A percentile compares a stretch with the other conserved stretches of the same genome.
Evolutionary conservation across 2,888 invertebrate species (phyloP).

Genomic region (Drosophila anceps): DNA sequence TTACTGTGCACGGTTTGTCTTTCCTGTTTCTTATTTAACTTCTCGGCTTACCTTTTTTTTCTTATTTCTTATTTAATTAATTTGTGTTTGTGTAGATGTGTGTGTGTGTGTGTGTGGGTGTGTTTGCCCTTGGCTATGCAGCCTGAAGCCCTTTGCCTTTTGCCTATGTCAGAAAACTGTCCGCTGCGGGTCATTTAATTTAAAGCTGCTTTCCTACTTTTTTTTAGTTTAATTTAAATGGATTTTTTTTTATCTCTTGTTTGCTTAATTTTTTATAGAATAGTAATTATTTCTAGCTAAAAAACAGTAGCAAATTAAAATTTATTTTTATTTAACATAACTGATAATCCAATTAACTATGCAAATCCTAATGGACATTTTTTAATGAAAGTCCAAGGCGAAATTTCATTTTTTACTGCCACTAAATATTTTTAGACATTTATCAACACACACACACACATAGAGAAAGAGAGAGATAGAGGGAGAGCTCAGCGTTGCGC

Average conservation of each 20-base stretch:
- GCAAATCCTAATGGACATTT: slow-evolving; percentile 23
- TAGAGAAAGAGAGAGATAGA: not conserved
- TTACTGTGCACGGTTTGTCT: slow-evolving; percentile 75
- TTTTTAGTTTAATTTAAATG: slow-evolving; percentile 31
- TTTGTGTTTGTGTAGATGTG: slow-evolving; percentile 59
- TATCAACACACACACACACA: not conserved
- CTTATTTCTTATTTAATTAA: slow-evolving; percentile 82
- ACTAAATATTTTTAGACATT: slow-evolving; percentile 6
- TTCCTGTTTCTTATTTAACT: slow-evolving; percentile 78
- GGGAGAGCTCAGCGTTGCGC: not conserved
- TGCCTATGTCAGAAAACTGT: slow-evolving; percentile 55
- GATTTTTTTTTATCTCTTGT: not conserved
- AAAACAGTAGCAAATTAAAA: slow-evolving; percentile 40
- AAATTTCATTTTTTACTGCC: slow-evolving; percentile 9
- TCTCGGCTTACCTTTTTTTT: slow-evolving; percentile 80
- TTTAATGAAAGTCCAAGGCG: slow-evolving; percentile 3
- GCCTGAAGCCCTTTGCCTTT: slow-evolving; percentile 56
- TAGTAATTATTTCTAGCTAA: slow-evolving; percentile 36
- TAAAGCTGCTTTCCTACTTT: slow-evolving; percentile 34
- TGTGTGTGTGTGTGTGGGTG: slow-evolving; percentile 6
- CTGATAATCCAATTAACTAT: slow-evolving; percentile 53
- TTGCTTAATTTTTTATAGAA: not conserved
- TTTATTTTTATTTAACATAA: slow-evolving; percentile 39
- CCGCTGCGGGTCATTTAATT: slow-evolving; percentile 72
- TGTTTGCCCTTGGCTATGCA: slow-evolving; percentile 13